Evolutionary conservation across 2,888 invertebrate genomes (phyloP).

Genomic region (Globia sparganii): DNA sequence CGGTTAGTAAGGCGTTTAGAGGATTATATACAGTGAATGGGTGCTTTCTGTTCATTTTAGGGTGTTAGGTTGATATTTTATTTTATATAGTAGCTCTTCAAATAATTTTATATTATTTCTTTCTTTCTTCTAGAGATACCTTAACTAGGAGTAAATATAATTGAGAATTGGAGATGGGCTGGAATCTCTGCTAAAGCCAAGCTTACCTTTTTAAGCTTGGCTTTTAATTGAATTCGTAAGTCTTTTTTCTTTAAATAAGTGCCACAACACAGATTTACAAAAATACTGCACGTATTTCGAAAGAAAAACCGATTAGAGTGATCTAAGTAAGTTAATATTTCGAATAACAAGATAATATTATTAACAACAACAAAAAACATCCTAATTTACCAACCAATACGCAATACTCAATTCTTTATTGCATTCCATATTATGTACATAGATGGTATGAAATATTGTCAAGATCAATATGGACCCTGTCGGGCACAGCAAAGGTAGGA

Average conservation of each 20-base stretch:
- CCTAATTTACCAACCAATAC: neutral
- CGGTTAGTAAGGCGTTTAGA: slow-evolving; percentile 5
- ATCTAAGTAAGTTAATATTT: neutral
- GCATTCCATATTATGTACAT: no score
- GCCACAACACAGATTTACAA: neutral
- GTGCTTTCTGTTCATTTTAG: neutral
- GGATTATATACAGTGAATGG: slow-evolving; percentile 25
- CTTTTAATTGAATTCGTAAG: no score
- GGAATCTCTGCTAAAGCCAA: neutral
- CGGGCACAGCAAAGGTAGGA: no score
- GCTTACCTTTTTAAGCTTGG: no score
- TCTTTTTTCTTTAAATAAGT: no score
- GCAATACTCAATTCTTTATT: no score
- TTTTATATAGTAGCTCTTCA: neutral
- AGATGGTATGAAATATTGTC: no score
- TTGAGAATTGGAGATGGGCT: neutral
- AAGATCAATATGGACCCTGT: no score
- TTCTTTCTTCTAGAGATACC: no score
- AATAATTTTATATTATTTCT: no score
- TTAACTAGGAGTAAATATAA: neutral
- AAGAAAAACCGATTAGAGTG: no score
- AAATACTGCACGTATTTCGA: fast-evolving
- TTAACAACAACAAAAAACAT: neutral
- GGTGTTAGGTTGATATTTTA: neutral
- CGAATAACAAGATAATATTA: neutral